Evolutionary conservation across 2,113 vertebrate genomes (phyloP).

Genomic region (Alosa alosa): DNA sequence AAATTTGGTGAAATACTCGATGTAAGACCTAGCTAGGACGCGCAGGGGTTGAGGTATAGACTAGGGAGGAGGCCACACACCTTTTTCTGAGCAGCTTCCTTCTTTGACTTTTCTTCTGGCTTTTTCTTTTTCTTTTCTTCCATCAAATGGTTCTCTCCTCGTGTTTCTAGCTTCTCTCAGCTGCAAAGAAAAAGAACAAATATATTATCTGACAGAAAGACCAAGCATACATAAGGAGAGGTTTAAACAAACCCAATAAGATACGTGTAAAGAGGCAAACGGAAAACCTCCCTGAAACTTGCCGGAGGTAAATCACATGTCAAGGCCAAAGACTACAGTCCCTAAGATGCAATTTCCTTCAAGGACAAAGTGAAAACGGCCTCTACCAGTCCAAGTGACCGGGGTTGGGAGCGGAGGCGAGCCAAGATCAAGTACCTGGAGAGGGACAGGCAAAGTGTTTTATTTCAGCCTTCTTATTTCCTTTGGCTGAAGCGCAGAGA

Average conservation of each 20-base stretch:
- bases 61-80: constrained; percentile 58
- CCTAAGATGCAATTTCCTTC: constrained; percentile 19
- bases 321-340: constrained; percentile 9
- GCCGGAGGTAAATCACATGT: not conserved
- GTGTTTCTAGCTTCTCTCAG: constrained; percentile 87
- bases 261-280: not conserved
- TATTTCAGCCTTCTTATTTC: constrained; percentile 52
- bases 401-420: not conserved
- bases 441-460: constrained; percentile 43
- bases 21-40: not conserved
- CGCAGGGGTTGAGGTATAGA: not conserved
- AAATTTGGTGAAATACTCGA: not conserved
- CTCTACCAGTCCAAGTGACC: constrained; percentile 29
- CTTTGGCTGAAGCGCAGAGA: constrained; percentile 53
- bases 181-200: constrained; percentile 48
- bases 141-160: constrained; percentile 98
- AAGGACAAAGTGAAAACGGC: constrained; percentile 3
- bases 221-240: not conserved
- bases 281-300: not conserved
- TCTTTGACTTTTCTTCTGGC: constrained; percentile 98
- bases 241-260: not conserved
- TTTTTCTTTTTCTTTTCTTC: constrained; percentile 99
- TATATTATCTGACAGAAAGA: constrained; percentile 4
- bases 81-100: constrained; percentile 94
- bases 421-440: constrained; percentile 23